phyloP scores from a whole-genome alignment of 2,888 invertebrate species.

The Glaucopsyche alexis region DNA sequence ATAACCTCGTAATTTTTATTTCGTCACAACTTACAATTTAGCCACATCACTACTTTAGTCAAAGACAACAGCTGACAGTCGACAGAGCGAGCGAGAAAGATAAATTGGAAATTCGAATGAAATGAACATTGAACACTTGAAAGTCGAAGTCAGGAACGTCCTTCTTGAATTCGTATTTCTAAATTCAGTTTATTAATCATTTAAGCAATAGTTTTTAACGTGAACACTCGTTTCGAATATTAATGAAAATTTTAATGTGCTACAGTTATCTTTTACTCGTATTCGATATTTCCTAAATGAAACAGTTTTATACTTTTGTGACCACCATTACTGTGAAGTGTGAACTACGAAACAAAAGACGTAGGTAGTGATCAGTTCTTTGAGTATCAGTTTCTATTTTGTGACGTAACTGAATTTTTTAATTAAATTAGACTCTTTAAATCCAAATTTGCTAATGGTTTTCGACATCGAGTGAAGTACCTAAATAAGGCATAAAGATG shows the following conservation, averaged over 20 bases:
- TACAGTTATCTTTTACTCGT: neutral
- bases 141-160: neutral
- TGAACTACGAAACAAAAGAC: conserved; percentile 43
- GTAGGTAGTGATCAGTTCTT: too few relatives aligned
- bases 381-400: conserved; percentile 49
- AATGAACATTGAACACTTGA: conserved; percentile 40
- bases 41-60: conserved; percentile 22
- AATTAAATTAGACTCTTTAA: neutral
- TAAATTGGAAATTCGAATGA: conserved; percentile 40
- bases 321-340: conserved; percentile 30
- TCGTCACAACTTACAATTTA: too few relatives aligned
- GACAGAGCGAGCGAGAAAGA: conserved; percentile 40
- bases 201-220: neutral
- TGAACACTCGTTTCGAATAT: neutral
- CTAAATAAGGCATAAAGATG: conserved; percentile 55
- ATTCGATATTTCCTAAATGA: neutral
- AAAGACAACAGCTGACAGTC: too few relatives aligned
- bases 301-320: neutral
- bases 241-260: neutral
- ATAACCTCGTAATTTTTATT: too few relatives aligned
- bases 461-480: conserved; percentile 47
- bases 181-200: neutral
- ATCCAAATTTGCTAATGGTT: conserved; percentile 51
- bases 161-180: conserved; percentile 6
- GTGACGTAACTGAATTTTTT: conserved; percentile 72